Evolutionary conservation across 2,113 vertebrate species (phyloP).

Genomic region (Sceloporus undulatus): DNA sequence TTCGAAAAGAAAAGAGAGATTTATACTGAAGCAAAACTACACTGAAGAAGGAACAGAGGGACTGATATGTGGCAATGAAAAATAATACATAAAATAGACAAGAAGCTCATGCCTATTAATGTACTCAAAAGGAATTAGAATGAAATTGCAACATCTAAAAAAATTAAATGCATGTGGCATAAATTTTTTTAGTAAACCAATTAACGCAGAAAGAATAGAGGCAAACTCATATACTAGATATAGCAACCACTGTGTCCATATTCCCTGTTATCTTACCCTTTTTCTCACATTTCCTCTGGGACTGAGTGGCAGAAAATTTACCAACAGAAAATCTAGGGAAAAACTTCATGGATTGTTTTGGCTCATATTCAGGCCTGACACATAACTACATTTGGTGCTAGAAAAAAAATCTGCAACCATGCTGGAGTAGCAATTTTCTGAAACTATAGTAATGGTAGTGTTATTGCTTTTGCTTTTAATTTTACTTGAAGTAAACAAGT

Average conservation of each 20-base stretch:
- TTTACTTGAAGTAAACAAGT: too few relatives aligned
- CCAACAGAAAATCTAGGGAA: too few relatives aligned
- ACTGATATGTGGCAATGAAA: not conserved
- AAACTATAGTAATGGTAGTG: too few relatives aligned
- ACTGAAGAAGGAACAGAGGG: not conserved
- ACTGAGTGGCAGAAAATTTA: too few relatives aligned
- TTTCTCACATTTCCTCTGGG: too few relatives aligned
- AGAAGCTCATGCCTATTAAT: not conserved
- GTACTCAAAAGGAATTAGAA: not conserved
- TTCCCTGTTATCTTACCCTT: not conserved
- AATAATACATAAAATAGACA: not conserved
- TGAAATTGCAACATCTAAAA: not conserved
- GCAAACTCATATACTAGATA: not conserved
- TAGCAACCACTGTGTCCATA: not conserved
- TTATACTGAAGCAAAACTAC: not conserved
- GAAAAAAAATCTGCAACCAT: too few relatives aligned
- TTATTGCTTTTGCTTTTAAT: not conserved
- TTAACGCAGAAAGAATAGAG: not conserved
- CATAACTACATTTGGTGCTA: too few relatives aligned
- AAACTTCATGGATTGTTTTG: too few relatives aligned
- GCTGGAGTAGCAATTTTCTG: too few relatives aligned
- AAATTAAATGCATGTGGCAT: too few relatives aligned
- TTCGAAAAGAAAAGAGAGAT: not conserved
- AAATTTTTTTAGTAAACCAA: not conserved
- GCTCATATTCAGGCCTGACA: too few relatives aligned